Conservation (phyloP, 92 coral and sea anemone species). For the Porites lobata region DNA sequence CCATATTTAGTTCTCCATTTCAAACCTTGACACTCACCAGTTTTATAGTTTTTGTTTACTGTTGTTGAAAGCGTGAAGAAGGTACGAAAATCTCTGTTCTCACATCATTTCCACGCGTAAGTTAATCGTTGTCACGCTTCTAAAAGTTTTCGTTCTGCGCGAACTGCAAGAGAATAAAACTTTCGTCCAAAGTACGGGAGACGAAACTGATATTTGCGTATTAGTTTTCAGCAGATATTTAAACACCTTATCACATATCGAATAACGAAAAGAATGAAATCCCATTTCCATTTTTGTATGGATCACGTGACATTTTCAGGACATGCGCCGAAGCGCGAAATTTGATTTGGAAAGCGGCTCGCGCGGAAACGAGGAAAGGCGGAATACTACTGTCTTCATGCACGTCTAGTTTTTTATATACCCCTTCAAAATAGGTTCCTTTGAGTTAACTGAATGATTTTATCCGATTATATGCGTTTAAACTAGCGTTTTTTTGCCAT, state of each 20-base stretch:
- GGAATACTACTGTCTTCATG: constrained; percentile 1
- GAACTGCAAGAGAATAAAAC: background rate
- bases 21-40: too few relatives aligned
- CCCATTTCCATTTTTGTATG: too few relatives aligned
- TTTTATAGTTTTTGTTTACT: background rate
- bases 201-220: too few relatives aligned
- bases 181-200: too few relatives aligned
- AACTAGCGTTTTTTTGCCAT: background rate
- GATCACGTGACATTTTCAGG: constrained; percentile 35
- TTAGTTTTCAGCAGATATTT: too few relatives aligned
- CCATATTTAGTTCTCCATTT: background rate
- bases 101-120: background rate
- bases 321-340: constrained; percentile 85
- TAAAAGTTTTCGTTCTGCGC: background rate
- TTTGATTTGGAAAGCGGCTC: constrained; percentile 72
- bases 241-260: too few relatives aligned
- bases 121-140: background rate
- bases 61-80: background rate
- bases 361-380: constrained; percentile 6
- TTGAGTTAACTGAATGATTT: background rate
- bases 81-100: constrained; percentile 14
- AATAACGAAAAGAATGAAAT: too few relatives aligned
- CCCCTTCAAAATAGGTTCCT: background rate
- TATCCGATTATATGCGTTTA: background rate
- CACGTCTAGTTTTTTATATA: constrained; percentile 16